Percentiles rank a stretch among this genome's conserved stretches.
Conservation (phyloP, 2,113 vertebrate species). For the Rhinolophus ferrumequinum region DNA sequence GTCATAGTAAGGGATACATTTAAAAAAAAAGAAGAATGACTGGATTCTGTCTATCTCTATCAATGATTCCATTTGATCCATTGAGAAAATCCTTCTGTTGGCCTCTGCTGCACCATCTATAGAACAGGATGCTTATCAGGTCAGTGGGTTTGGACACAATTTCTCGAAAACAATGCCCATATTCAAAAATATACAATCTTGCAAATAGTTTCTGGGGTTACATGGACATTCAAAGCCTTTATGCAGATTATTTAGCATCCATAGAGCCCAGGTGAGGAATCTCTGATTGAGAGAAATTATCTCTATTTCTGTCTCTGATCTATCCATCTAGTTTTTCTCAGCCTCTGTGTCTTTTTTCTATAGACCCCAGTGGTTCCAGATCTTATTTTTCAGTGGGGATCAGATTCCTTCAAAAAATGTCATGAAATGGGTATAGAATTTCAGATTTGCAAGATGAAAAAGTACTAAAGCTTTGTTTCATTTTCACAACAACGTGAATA, state of each 20-base stretch:
- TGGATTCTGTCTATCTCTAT: background rate
- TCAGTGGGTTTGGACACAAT: background rate
- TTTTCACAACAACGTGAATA: background rate
- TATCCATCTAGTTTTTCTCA: background rate
- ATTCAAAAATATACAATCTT: background rate
- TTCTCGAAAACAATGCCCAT: background rate
- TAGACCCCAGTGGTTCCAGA: background rate
- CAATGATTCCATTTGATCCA: background rate
- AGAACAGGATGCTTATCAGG: background rate
- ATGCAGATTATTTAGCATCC: background rate
- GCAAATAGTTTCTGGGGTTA: background rate
- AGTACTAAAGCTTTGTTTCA: background rate
- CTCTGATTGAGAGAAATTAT: conserved; percentile 10
- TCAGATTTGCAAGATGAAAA: background rate
- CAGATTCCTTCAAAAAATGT: conserved; percentile 3
- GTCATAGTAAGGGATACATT: background rate
- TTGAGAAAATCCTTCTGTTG: background rate
- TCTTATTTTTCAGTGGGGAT: background rate
- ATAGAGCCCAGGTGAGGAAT: background rate
- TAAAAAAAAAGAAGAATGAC: background rate
- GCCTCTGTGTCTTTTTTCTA: background rate
- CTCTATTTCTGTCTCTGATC: background rate
- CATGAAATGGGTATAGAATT: background rate
- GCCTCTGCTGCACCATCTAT: background rate
- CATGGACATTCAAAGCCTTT: background rate